phyloP scores from a whole-genome alignment of 2,797 vertebrate genomes.

The Lindbergichthys nudifrons region DNA sequence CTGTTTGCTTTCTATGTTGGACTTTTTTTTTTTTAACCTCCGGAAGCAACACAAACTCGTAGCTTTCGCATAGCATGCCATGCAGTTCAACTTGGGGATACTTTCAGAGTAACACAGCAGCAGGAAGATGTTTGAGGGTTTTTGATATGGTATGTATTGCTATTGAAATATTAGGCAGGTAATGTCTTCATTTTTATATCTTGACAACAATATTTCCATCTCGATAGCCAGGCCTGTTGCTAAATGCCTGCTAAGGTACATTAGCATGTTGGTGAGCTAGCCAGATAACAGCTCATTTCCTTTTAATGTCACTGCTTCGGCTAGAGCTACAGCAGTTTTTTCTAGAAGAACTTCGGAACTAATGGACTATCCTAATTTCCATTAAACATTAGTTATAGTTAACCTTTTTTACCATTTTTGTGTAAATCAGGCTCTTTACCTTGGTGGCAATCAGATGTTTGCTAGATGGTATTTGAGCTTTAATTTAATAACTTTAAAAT shows the following conservation, averaged over 20 bases:
- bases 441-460: background rate
- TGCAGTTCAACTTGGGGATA: too few relatives aligned
- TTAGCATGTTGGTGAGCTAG: background rate
- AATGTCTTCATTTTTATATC: background rate
- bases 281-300: background rate
- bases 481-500: conserved; percentile 8
- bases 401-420: background rate
- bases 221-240: background rate
- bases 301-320: background rate
- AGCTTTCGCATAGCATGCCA: too few relatives aligned
- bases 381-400: background rate
- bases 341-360: background rate
- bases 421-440: background rate
- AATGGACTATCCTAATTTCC: background rate
- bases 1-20: too few relatives aligned
- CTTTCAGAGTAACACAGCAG: too few relatives aligned
- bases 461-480: background rate
- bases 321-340: background rate
- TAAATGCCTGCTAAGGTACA: background rate
- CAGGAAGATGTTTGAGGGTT: background rate
- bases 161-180: background rate
- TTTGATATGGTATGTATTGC: background rate
- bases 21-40: too few relatives aligned
- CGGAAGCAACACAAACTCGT: too few relatives aligned
- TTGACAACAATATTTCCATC: background rate